phyloP scores from a whole-genome alignment of 37 sponge, comb jelly and placozoan species.

The Crambe crambe region DNA sequence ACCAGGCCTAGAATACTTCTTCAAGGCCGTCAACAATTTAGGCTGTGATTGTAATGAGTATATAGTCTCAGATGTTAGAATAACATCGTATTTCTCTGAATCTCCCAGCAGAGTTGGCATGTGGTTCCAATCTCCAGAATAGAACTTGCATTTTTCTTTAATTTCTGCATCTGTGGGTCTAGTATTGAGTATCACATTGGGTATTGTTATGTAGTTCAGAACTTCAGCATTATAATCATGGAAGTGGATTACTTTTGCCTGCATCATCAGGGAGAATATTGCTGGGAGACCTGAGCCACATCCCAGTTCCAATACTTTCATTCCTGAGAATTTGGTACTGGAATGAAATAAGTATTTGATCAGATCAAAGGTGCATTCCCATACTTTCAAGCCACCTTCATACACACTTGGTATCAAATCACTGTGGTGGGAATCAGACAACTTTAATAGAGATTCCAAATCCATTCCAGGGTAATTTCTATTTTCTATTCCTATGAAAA shows the following conservation, averaged over 20 bases:
- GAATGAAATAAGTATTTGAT: constrained; percentile 39
- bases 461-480: background rate
- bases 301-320: constrained; percentile 86
- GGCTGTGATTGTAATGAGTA: constrained; percentile 70
- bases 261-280: constrained; percentile 65
- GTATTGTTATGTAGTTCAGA: constrained; percentile 76
- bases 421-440: constrained; percentile 36
- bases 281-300: constrained; percentile 94
- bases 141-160: constrained; percentile 46
- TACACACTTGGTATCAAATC: constrained; percentile 89
- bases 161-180: background rate
- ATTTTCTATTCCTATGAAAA: background rate
- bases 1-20: constrained; percentile 24
- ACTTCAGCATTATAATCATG: constrained; percentile 97
- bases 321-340: constrained; percentile 21
- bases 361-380: constrained; percentile 95
- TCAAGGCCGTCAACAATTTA: constrained; percentile 62
- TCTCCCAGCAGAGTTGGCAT: background rate
- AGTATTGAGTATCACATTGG: constrained; percentile 59
- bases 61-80: constrained; percentile 95
- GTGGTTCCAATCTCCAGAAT: constrained; percentile 73
- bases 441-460: background rate
- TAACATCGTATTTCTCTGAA: constrained; percentile 69
- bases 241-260: constrained; percentile 68
- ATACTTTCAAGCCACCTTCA: constrained; percentile 95